Evolutionary conservation across 2,113 vertebrate genomes (phyloP).

Genomic region (Saccopteryx bilineata): DNA sequence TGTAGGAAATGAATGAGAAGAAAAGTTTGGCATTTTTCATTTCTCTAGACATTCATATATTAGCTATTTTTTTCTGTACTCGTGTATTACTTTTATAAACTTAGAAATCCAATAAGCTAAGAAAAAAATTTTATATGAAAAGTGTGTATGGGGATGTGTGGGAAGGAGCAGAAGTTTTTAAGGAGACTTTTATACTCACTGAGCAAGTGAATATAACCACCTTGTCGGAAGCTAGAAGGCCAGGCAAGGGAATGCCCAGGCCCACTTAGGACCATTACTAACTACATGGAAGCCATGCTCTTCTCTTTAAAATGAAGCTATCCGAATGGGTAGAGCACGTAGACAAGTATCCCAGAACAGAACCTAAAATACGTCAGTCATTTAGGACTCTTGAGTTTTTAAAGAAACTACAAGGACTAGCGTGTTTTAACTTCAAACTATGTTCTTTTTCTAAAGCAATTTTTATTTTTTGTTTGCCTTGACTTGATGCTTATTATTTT

Average conservation of each 20-base stretch:
- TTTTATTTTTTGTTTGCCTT: slow-evolving; percentile 10
- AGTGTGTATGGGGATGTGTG: fast-evolving
- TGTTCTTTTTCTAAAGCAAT: neutral
- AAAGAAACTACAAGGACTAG: neutral
- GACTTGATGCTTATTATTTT: neutral
- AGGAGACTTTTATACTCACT: neutral
- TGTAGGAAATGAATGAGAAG: neutral
- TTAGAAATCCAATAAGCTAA: slow-evolving; percentile 20
- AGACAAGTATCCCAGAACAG: neutral
- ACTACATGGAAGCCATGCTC: fast-evolving
- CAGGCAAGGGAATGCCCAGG: neutral
- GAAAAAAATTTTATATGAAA: neutral
- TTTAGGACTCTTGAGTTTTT: neutral
- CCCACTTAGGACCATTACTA: neutral
- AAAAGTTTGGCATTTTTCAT: neutral
- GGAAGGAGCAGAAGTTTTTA: neutral
- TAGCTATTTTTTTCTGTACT: neutral
- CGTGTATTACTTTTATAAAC: neutral
- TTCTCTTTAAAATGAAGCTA: neutral
- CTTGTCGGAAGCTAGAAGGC: neutral
- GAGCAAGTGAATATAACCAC: neutral
- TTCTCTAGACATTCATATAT: neutral
- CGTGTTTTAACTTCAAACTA: neutral
- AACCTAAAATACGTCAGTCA: slow-evolving; percentile 43
- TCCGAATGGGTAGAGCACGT: neutral